These are phyloP conservation scores for Benthosema pterotum DNA, from an alignment of 2,797 vertebrate species.

Conservation along the genomic window DNA sequence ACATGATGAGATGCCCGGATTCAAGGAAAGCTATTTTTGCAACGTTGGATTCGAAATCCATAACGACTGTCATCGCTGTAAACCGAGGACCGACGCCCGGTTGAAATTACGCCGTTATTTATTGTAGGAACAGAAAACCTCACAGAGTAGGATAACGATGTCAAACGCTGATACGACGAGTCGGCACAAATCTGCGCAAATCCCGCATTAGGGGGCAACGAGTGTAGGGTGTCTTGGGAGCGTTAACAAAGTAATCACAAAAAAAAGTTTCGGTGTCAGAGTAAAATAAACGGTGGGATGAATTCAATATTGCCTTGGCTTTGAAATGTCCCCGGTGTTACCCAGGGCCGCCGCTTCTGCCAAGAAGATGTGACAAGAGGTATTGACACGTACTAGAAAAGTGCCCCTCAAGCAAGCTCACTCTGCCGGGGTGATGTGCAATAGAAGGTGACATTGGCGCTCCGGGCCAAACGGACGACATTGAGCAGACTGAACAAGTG, in stretches of 20 bases:
- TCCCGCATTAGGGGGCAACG: background rate
- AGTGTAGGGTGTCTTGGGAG: background rate
- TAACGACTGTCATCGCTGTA: slow-evolving; percentile 43
- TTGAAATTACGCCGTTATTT: slow-evolving; percentile 30
- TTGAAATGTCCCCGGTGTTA: background rate
- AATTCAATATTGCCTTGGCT: background rate
- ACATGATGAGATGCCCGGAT: slow-evolving; percentile 12
- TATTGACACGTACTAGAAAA: slow-evolving; percentile 29
- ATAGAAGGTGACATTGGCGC: slow-evolving; percentile 31
- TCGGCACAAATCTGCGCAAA: slow-evolving; percentile 6
- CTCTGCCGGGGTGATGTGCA: slow-evolving; percentile 22
- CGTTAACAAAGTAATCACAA: background rate
- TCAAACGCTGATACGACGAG: slow-evolving; percentile 33
- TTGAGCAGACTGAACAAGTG: slow-evolving; percentile 34
- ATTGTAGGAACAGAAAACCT: slow-evolving; percentile 5
- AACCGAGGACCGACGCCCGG: slow-evolving; percentile 8
- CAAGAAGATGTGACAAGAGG: slow-evolving; percentile 17
- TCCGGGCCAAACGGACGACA: slow-evolving; percentile 38
- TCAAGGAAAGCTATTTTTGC: slow-evolving; percentile 31
- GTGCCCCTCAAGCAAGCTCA: slow-evolving; percentile 13
- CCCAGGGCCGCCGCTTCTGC: background rate
- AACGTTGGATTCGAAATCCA: slow-evolving; percentile 24
- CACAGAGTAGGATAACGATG: slow-evolving; percentile 10
- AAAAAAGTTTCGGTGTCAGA: background rate
- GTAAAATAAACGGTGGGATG: background rate